Percentiles rank a stretch among this genome's conserved stretches.
Evolutionary conservation across 1,140 invertebrate species (phyloP).

Genomic region (Drosophila sproati): DNA sequence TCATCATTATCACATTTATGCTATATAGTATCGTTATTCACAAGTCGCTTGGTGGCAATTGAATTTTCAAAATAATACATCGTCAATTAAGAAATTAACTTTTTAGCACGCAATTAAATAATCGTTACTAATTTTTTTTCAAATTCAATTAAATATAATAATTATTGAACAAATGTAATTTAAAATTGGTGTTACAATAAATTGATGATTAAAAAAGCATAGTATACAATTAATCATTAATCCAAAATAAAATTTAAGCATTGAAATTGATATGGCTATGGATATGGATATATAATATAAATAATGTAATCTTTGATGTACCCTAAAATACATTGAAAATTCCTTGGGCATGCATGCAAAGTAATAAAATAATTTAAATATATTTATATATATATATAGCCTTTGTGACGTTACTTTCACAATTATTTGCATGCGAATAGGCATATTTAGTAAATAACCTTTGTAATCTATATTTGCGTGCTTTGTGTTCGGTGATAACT

Average conservation of each 20-base stretch:
- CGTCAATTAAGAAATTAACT: slow-evolving; percentile 31
- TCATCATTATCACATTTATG: slow-evolving; percentile 8
- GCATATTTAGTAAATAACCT: slow-evolving; percentile 24
- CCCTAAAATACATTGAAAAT: background rate
- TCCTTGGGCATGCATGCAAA: background rate
- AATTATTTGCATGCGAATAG: slow-evolving; percentile 4
- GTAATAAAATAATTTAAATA: slow-evolving; percentile 3
- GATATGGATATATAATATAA: no score
- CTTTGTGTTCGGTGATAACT: slow-evolving; percentile 29
- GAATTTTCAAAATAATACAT: background rate
- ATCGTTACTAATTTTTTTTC: slow-evolving; percentile 40
- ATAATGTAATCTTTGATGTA: background rate
- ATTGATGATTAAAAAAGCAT: background rate
- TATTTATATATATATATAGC: background rate
- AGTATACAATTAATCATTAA: no score
- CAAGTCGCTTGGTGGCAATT: background rate
- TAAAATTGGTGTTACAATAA: background rate
- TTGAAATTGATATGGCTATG: no score
- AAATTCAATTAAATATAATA: slow-evolving; percentile 55
- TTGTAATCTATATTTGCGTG: background rate
- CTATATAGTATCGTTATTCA: slow-evolving; percentile 4
- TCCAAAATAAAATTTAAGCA: no score
- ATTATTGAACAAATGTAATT: background rate
- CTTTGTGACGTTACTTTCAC: slow-evolving; percentile 13
- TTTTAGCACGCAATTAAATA: slow-evolving; percentile 51